Conservation (phyloP, 2,888 invertebrate species). For the Litoditis marina region DNA sequence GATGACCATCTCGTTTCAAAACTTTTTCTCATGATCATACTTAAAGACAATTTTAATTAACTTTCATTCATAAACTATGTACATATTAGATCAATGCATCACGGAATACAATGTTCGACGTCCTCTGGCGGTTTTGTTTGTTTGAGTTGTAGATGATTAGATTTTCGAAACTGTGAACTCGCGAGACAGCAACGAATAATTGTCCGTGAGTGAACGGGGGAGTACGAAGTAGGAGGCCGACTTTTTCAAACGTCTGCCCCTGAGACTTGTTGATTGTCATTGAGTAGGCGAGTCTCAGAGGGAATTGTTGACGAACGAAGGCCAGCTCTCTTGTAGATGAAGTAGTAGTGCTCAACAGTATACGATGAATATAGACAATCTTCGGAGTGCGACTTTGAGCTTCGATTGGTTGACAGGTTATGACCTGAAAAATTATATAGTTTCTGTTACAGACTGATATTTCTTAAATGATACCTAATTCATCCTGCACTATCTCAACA, state of each 20-base stretch:
- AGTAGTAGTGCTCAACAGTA: not conserved
- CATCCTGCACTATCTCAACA: too few species aligned
- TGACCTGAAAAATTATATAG: too few species aligned
- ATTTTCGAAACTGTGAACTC: constrained; percentile 3
- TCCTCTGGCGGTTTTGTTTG: too few species aligned
- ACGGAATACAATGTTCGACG: too few species aligned
- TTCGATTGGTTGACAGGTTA: not conserved
- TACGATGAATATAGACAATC: constrained; percentile 6
- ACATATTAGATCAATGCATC: too few species aligned
- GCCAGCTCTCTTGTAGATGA: not conserved
- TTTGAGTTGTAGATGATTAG: not conserved
- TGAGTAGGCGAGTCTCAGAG: constrained; percentile 53
- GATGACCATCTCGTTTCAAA: too few species aligned
- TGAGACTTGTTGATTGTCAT: constrained; percentile 60
- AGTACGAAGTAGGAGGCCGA: constrained; percentile 27
- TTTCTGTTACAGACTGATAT: too few species aligned
- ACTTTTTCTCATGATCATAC: too few species aligned
- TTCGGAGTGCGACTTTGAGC: not conserved
- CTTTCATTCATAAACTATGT: too few species aligned
- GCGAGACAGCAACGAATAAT: constrained; percentile 46
- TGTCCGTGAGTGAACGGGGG: constrained; percentile 54
- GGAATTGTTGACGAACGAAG: constrained; percentile 40
- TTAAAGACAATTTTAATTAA: too few species aligned
- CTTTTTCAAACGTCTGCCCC: constrained; percentile 43
- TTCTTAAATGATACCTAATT: too few species aligned